Evolutionary conservation across 1,140 invertebrate genomes (phyloP).

Genomic region (Macrobrachium rosenbergii): DNA sequence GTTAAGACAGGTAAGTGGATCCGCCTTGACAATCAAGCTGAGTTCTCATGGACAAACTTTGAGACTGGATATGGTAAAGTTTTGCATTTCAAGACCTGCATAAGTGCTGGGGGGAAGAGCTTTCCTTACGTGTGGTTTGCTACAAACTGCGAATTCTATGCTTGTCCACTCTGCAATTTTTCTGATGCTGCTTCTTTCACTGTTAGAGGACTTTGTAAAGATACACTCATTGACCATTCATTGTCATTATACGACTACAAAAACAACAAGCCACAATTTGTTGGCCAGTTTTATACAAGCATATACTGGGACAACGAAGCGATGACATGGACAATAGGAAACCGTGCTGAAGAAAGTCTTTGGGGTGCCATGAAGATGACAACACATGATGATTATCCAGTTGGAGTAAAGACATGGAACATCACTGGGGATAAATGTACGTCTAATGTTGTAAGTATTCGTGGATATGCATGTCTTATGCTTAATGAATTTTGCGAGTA

Average conservation of each 20-base stretch:
- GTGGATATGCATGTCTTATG: background rate
- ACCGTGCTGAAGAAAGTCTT: background rate
- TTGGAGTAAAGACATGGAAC: background rate
- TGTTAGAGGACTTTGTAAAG: slow-evolving; percentile 22
- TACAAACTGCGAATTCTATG: background rate
- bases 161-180: slow-evolving; percentile 28
- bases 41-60: slow-evolving; percentile 9
- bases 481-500: too few relatives aligned
- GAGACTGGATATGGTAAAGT: slow-evolving; percentile 5
- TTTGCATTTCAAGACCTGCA: background rate
- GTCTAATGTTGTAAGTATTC: background rate
- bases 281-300: background rate
- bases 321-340: background rate
- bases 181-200: background rate
- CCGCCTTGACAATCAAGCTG: background rate
- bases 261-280: slow-evolving; percentile 8
- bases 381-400: background rate
- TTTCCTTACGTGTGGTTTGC: slow-evolving; percentile 14
- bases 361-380: background rate
- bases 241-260: slow-evolving; percentile 6
- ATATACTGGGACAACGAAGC: slow-evolving; percentile 6
- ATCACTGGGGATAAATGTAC: background rate
- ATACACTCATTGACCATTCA: slow-evolving; percentile 4
- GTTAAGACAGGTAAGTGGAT: slow-evolving; percentile 11
- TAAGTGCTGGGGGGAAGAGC: slow-evolving; percentile 1